These are phyloP conservation scores for Colletes latitarsis DNA, from an alignment of 1,140 invertebrate genomes.

Conservation along the genomic window DNA sequence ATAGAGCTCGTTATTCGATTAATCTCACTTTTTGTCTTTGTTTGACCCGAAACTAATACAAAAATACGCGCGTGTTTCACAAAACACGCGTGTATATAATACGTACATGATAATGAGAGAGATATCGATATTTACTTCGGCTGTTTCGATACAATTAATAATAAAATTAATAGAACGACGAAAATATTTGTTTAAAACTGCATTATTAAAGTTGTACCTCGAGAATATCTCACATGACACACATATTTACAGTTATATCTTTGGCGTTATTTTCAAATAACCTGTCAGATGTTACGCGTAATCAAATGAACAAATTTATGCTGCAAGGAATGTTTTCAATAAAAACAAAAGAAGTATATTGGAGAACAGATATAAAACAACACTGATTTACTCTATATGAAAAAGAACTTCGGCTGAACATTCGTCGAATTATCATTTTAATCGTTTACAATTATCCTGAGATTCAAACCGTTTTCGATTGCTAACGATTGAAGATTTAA, in stretches of 20 bases:
- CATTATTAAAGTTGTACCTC: constrained; percentile 2
- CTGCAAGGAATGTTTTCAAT: not conserved
- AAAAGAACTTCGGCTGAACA: not conserved
- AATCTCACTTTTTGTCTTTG: constrained; percentile 27
- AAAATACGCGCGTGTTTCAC: not conserved
- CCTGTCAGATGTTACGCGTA: constrained; percentile 8
- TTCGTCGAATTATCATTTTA: constrained; percentile 5
- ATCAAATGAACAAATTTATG: not conserved
- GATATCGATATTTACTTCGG: not conserved
- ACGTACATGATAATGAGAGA: not conserved
- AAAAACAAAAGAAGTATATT: not conserved
- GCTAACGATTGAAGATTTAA: not conserved
- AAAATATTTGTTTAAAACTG: not conserved
- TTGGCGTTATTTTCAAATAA: constrained; percentile 37
- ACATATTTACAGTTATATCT: constrained; percentile 41
- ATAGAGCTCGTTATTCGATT: not conserved
- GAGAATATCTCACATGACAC: not conserved
- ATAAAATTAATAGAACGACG: not conserved
- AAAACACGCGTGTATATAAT: not conserved
- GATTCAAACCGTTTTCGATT: constrained; percentile 66
- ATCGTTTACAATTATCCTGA: constrained; percentile 60
- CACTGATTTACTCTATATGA: not conserved
- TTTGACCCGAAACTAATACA: constrained; percentile 11
- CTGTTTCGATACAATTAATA: not conserved
- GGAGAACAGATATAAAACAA: constrained; percentile 15